Percentiles rank a stretch among this genome's conserved stretches.
These are phyloP conservation scores for Tetragonula carbonaria DNA, from an alignment of 2,888 invertebrate genomes.

Conservation along the genomic window DNA sequence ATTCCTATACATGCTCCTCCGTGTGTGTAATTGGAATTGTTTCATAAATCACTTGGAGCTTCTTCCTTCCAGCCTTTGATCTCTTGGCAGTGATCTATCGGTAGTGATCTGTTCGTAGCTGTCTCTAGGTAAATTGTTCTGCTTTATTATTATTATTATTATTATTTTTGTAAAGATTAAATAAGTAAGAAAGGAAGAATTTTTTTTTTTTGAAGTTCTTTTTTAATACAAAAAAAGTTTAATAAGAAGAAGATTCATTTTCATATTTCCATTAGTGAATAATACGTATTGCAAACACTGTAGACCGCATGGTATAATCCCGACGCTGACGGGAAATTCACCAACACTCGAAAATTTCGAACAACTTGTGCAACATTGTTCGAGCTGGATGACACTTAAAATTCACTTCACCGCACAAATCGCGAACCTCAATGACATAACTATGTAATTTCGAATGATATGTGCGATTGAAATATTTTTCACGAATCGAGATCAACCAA, in stretches of 20 bases:
- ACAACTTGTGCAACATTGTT: background rate
- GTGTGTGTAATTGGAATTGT: constrained; percentile 5
- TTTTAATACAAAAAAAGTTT: background rate
- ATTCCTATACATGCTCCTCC: background rate
- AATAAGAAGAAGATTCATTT: background rate
- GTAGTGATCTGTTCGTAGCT: too few species aligned
- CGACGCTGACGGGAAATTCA: background rate
- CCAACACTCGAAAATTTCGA: background rate
- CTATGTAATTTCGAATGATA: background rate
- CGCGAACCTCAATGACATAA: background rate
- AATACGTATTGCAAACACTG: background rate
- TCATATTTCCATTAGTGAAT: background rate
- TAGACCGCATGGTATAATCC: background rate
- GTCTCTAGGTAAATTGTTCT: background rate
- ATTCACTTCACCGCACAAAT: background rate
- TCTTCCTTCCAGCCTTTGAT: background rate
- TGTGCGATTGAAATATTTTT: background rate
- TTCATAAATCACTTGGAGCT: background rate
- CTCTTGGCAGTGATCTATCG: background rate
- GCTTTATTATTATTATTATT: background rate
- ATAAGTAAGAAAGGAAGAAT: background rate
- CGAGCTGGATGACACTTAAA: background rate
- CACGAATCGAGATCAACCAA: background rate
- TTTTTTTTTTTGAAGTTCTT: background rate
- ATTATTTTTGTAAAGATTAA: background rate